Evolutionary conservation across 2,888 invertebrate genomes (phyloP), one percentile per base, ranked within the genome.

Genomic region (Torymus auratus): DNA sequence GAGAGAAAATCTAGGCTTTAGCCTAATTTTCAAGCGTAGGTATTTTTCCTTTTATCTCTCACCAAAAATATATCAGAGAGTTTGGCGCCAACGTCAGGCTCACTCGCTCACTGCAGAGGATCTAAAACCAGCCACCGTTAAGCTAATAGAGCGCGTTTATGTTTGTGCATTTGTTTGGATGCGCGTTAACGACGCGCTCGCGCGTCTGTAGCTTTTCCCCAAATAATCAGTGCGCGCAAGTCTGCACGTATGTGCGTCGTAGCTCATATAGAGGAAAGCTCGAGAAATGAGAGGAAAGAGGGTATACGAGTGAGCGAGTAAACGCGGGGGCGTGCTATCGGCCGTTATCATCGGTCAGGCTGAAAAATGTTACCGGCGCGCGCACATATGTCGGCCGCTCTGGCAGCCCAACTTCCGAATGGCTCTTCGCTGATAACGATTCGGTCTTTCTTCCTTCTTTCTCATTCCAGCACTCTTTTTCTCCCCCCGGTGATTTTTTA

Each of bases 271-370:
- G 15, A 17, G 61, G 41, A 56, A 56, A 15, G 20, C 7, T 61
- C 15, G 12, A 53, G 56, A 60, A 64, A 60, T 28, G 71, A 60
- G 15, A 61, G 14, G 67, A 53, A 61, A 71, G 15, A 28, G 41
- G 53, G 15, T 28, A 28, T 2, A 58, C 5, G 52, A 61, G 61
- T 7, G 17, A 11, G 61, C 10, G 20, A 15, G 58, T 60, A 61
- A 68, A 53, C 20, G 55, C 12, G 61, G 60, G 53, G 72, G 67
- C n/a, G 23, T 3, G 58, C 75, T 80, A 80, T 75, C 79, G 52
- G n/a, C 10, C 41, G 64, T 74, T 74, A 80, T 74, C 70, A 67
- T 78, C 78, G 72, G 67, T 56, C 67, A 61, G 72, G 28, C 74
- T 79, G 74, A 79, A 79, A 74, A 79, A 79, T 79, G 52, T 74